A percentile compares a stretch with the other conserved stretches of the same genome.
Evolutionary conservation across 2,113 vertebrate species (phyloP).

Genomic region (Cyanoramphus novaezelandiae): DNA sequence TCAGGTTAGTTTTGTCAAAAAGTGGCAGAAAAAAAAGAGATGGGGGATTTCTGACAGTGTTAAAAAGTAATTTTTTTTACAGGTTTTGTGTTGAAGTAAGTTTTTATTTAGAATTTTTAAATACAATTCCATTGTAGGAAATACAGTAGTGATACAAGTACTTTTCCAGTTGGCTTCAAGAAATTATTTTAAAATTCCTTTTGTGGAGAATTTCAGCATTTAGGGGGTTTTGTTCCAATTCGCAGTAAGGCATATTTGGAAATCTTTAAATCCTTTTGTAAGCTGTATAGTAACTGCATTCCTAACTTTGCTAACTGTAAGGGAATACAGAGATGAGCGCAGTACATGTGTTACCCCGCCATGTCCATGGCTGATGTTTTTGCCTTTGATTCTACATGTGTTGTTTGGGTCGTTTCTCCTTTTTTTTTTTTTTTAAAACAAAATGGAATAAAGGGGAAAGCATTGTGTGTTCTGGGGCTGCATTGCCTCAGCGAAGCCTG

Average conservation of each 20-base stretch:
- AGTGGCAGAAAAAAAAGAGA: background rate
- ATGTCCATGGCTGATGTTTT: background rate
- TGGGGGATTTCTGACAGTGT: background rate
- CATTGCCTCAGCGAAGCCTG: background rate
- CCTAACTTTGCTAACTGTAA: background rate
- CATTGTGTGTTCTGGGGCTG: background rate
- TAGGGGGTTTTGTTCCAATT: background rate
- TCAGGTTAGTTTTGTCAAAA: background rate
- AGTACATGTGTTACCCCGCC: background rate
- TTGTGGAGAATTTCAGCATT: background rate
- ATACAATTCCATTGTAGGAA: background rate
- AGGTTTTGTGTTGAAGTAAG: background rate
- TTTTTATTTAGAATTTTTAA: slow-evolving; percentile 5
- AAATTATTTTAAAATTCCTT: background rate
- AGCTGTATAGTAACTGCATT: background rate
- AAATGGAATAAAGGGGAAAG: background rate
- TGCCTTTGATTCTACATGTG: background rate
- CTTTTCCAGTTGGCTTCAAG: background rate
- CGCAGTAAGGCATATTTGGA: background rate
- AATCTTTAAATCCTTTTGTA: background rate
- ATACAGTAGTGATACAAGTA: background rate
- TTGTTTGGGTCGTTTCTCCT: background rate
- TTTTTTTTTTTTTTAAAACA: background rate
- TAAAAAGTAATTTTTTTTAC: background rate
- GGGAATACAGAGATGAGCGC: background rate